phyloP scores from a whole-genome alignment of 1,140 invertebrate genomes.

The Phortica variegata region DNA sequence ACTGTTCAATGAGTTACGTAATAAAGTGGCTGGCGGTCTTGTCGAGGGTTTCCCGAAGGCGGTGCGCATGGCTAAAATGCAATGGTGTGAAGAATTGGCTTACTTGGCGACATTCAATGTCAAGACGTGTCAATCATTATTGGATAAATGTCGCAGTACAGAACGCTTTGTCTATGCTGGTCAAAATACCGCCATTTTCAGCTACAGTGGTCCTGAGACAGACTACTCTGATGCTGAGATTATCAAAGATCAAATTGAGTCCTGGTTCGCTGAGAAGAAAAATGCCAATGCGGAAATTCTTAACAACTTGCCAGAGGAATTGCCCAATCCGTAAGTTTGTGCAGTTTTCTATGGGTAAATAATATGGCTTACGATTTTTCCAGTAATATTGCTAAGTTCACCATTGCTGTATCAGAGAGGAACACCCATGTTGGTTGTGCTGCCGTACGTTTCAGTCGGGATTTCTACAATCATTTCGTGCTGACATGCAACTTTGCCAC shows the following conservation, averaged over 20 bases:
- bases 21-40: conserved; percentile 16
- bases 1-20: conserved; percentile 16
- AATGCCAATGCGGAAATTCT: no score
- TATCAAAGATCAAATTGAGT: no score
- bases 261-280: no score
- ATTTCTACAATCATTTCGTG: neutral
- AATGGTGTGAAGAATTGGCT: conserved; percentile 22
- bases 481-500: conserved; percentile 22
- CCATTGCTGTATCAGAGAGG: conserved; percentile 22
- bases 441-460: neutral
- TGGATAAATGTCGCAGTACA: conserved; percentile 11
- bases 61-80: conserved; percentile 21
- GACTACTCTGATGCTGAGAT: no score
- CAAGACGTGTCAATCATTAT: neutral
- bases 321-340: conserved; percentile 1
- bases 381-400: neutral
- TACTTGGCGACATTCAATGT: conserved; percentile 12
- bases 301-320: neutral
- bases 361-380: neutral
- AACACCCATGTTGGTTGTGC: conserved; percentile 26
- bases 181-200: no score
- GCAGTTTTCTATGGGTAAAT: no score
- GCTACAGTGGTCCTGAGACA: no score
- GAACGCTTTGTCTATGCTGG: neutral
- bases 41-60: conserved; percentile 12